These are phyloP conservation scores for Aplysina aerophoba DNA, from an alignment of 37 sponge, comb jelly and placozoan species.

Conservation along the genomic window DNA sequence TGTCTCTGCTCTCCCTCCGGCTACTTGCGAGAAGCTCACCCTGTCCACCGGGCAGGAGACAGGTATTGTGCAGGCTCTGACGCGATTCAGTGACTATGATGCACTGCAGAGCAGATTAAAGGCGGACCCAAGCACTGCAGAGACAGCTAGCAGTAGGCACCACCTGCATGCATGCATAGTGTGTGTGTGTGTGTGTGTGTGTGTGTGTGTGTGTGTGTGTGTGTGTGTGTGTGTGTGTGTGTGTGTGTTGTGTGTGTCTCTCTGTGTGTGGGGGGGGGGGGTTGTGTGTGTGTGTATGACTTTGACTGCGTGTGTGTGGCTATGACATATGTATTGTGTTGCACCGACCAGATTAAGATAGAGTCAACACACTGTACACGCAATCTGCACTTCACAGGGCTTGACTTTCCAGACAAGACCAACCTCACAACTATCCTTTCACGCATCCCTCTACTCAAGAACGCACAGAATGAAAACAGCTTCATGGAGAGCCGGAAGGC, in stretches of 20 bases:
- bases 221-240: conserved; percentile 27
- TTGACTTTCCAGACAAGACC: conserved; percentile 49
- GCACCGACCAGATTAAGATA: background rate
- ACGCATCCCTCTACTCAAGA: conserved; percentile 45
- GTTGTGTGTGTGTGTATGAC: conserved; percentile 17
- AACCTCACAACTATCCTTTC: conserved; percentile 42
- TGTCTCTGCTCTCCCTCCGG: conserved; percentile 16
- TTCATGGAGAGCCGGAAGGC: conserved; percentile 55
- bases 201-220: conserved; percentile 32
- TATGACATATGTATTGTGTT: conserved; percentile 18
- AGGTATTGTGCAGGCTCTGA: conserved; percentile 42
- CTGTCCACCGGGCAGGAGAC: background rate
- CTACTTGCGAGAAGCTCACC: conserved; percentile 28
- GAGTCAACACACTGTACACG: background rate
- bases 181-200: background rate
- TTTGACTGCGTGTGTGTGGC: conserved; percentile 15
- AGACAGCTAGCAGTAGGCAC: background rate
- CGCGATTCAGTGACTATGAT: conserved; percentile 66
- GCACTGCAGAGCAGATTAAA: conserved; percentile 26
- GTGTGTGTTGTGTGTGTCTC: too few relatives aligned
- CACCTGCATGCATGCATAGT: background rate
- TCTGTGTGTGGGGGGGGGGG: too few relatives aligned
- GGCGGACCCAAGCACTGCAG: background rate
- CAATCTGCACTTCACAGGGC: conserved; percentile 19
- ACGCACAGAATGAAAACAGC: conserved; percentile 38